Evolutionary conservation across 2,888 invertebrate species (phyloP).

Genomic region (Pandemis corylana): DNA sequence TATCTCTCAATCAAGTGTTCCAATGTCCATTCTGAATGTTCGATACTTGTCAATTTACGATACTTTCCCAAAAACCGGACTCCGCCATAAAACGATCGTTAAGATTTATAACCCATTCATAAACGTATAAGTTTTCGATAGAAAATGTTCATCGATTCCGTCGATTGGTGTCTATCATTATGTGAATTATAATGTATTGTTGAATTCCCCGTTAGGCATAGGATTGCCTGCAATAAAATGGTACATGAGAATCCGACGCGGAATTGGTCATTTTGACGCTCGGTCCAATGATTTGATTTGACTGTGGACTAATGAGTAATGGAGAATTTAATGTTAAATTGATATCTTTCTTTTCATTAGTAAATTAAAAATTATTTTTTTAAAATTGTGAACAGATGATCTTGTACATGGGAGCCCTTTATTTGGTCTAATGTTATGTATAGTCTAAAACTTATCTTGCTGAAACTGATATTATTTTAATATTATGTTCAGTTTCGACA

Average conservation of each 20-base stretch:
- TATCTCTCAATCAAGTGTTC: slow-evolving; percentile 22
- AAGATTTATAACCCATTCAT: slow-evolving; percentile 40
- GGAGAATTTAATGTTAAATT: background rate
- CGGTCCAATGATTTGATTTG: background rate
- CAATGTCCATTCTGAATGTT: slow-evolving; percentile 11
- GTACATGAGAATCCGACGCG: slow-evolving; percentile 8
- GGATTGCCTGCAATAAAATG: slow-evolving; percentile 40
- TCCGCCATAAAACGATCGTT: slow-evolving; percentile 42
- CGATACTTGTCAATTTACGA: slow-evolving; percentile 31
- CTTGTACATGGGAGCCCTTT: too few species aligned
- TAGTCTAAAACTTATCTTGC: too few species aligned
- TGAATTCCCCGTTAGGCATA: slow-evolving; percentile 44
- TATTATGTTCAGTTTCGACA: background rate
- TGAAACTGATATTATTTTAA: too few species aligned
- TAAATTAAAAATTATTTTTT: background rate
- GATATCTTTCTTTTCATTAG: background rate
- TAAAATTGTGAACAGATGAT: too few species aligned
- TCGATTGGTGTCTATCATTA: slow-evolving; percentile 43
- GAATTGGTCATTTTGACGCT: slow-evolving; percentile 8
- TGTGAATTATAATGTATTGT: slow-evolving; percentile 45
- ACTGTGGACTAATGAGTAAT: background rate
- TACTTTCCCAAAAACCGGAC: slow-evolving; percentile 36
- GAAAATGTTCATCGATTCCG: slow-evolving; percentile 41
- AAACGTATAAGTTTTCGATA: slow-evolving; percentile 41
- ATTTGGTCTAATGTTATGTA: too few species aligned